phyloP scores from a whole-genome alignment of 2,888 invertebrate species.

The Ectobius pallidus region DNA sequence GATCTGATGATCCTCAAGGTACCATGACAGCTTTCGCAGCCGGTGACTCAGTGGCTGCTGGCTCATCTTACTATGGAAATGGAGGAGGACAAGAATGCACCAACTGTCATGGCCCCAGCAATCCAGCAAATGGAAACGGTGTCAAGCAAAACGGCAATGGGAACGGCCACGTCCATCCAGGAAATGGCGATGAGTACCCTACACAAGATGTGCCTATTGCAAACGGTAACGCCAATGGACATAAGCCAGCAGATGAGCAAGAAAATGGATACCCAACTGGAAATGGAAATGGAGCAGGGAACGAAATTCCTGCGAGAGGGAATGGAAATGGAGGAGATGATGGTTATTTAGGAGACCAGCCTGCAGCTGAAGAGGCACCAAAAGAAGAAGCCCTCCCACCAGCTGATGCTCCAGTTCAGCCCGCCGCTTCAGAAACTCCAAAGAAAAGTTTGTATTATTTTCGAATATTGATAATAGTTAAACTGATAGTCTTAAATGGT shows the following conservation, averaged over 20 bases:
- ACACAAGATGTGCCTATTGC: not conserved
- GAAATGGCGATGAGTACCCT: not conserved
- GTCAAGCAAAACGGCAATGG: conserved; percentile 7
- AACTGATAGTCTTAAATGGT: no score
- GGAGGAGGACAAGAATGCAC: conserved; percentile 17
- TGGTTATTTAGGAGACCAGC: conserved; percentile 45
- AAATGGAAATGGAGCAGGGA: conserved; percentile 27
- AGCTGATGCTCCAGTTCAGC: conserved; percentile 34
- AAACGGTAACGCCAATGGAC: conserved; percentile 24
- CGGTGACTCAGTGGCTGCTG: conserved; percentile 54
- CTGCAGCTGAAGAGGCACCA: conserved; percentile 18
- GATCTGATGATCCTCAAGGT: conserved; percentile 49
- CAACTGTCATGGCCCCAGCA: conserved; percentile 23
- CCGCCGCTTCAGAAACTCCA: conserved; percentile 41
- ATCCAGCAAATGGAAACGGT: not conserved
- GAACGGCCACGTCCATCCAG: not conserved
- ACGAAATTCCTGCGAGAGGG: not conserved
- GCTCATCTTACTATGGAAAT: conserved; percentile 50
- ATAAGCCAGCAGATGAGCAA: not conserved
- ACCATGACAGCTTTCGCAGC: conserved; percentile 55
- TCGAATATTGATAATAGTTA: no score
- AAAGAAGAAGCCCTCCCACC: conserved; percentile 7
- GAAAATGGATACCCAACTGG: conserved; percentile 4
- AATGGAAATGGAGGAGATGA: not conserved
- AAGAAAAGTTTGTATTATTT: conserved; percentile 8